Conservation (phyloP, 2,113 vertebrate species). For the Poicephalus meyeri region DNA sequence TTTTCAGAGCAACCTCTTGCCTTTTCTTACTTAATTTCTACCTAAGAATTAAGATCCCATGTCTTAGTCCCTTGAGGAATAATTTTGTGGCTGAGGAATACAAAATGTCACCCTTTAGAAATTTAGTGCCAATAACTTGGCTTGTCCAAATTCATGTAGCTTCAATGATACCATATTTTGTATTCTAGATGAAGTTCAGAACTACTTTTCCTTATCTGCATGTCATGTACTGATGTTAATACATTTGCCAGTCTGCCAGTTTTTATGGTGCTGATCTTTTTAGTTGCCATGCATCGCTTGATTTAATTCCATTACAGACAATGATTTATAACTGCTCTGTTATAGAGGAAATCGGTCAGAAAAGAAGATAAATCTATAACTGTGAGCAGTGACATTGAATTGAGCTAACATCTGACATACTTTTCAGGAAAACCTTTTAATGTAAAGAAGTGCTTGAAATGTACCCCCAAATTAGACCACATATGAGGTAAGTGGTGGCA, state of each 20-base stretch:
- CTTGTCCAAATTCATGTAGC: neutral
- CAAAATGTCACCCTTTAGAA: neutral
- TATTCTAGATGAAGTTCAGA: neutral
- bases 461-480: neutral
- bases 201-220: neutral
- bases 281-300: slow-evolving; percentile 33
- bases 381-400: neutral
- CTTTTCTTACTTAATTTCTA: neutral
- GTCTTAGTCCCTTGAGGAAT: neutral
- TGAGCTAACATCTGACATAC: neutral
- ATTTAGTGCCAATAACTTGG: neutral
- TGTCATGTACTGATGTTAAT: slow-evolving; percentile 28
- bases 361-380: neutral
- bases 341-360: neutral
- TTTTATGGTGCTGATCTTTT: slow-evolving; percentile 49
- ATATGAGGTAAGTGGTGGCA: neutral
- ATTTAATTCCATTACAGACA: slow-evolving; percentile 18
- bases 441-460: neutral
- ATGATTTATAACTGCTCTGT: slow-evolving; percentile 24
- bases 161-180: neutral
- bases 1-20: neutral
- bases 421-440: slow-evolving; percentile 17
- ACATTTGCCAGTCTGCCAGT: slow-evolving; percentile 44
- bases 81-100: neutral
- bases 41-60: neutral